phyloP scores from a whole-genome alignment of 1,140 invertebrate genomes.

The Melitaea cinxia region DNA sequence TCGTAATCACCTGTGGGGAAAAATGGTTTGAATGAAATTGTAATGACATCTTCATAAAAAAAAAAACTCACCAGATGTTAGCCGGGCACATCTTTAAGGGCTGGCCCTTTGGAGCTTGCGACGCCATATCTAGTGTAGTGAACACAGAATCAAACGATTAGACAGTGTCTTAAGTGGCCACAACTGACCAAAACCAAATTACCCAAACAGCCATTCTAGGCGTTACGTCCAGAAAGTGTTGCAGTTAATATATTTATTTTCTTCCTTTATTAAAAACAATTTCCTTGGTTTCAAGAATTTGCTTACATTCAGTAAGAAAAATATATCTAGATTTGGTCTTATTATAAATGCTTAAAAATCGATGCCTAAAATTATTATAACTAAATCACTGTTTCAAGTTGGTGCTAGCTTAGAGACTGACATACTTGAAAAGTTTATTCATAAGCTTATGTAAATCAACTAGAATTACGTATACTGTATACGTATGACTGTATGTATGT shows the following conservation, averaged over 20 bases:
- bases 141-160: conserved; percentile 74
- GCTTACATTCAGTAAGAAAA: background rate
- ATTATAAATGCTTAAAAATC: no score
- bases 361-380: no score
- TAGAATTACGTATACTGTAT: no score
- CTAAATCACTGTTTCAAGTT: no score
- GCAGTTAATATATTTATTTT: background rate
- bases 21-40: conserved; percentile 7
- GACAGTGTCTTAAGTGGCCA: conserved; percentile 30
- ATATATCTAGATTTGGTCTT: no score
- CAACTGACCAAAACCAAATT: conserved; percentile 26
- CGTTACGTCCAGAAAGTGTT: conserved; percentile 7
- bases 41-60: conserved; percentile 29
- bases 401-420: no score
- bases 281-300: background rate
- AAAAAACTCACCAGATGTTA: conserved; percentile 55
- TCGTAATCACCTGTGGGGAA: conserved; percentile 37
- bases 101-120: conserved; percentile 40
- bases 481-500: no score
- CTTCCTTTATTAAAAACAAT: background rate
- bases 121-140: conserved; percentile 66
- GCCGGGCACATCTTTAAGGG: conserved; percentile 44
- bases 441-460: no score
- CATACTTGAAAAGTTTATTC: no score
- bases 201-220: conserved; percentile 16